Conservation (phyloP, 2,113 vertebrate genomes). For the Puntigrus tetrazona region DNA sequence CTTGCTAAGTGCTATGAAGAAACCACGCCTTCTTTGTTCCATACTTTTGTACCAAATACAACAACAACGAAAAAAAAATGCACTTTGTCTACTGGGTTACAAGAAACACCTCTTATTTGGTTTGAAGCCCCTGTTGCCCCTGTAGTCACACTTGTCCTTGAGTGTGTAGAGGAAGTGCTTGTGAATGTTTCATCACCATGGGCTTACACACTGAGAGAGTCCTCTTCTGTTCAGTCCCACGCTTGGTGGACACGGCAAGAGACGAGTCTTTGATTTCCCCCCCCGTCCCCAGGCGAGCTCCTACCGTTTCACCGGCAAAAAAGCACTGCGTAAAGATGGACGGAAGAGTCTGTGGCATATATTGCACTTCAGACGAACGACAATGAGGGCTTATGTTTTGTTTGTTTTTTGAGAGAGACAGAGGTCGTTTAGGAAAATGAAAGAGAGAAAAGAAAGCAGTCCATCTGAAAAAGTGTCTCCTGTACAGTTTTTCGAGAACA, state of each 20-base stretch:
- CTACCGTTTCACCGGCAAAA: conserved; percentile 28
- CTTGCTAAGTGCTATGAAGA: conserved; percentile 76
- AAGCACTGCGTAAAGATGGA: conserved; percentile 62
- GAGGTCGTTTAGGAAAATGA: conserved; percentile 37
- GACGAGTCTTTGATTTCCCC: conserved; percentile 59
- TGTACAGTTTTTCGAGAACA: conserved; percentile 36
- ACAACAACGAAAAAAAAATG: conserved; percentile 51
- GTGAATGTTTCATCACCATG: conserved; percentile 52
- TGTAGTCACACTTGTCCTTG: conserved; percentile 62
- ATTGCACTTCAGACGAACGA: conserved; percentile 75
- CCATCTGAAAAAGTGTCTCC: conserved; percentile 37
- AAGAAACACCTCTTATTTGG: conserved; percentile 72
- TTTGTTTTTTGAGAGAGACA: conserved; percentile 14
- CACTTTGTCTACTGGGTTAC: conserved; percentile 64
- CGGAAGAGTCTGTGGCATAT: conserved; percentile 76
- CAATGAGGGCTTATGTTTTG: conserved; percentile 58
- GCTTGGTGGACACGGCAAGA: conserved; percentile 4
- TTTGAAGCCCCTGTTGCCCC: conserved; percentile 68
- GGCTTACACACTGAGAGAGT: conserved; percentile 60
- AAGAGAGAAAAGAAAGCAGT: conserved; percentile 18
- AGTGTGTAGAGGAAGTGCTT: conserved; percentile 70
- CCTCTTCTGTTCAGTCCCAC: conserved; percentile 64
- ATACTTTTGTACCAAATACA: conserved; percentile 59
- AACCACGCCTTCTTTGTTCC: conserved; percentile 68
- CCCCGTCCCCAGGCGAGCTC: background rate